These are phyloP conservation scores for Triplophysa bombifrons DNA, from an alignment of 2,797 vertebrate genomes.

Conservation along the genomic window DNA sequence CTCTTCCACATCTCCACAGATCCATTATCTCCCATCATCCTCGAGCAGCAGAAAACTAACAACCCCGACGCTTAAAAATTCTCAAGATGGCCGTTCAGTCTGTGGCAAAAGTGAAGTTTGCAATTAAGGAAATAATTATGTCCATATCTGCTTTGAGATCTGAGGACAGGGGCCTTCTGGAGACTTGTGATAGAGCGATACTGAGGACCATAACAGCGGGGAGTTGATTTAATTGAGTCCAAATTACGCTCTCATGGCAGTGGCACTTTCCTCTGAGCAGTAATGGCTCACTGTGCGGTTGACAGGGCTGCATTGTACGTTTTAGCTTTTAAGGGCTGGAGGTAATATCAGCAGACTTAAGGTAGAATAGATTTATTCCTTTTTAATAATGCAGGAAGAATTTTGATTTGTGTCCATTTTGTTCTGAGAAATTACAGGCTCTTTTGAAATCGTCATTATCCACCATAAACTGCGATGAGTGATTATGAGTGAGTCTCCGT, in stretches of 20 bases:
- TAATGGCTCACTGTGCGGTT: constrained; percentile 64
- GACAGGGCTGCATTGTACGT: constrained; percentile 10
- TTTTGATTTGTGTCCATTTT: constrained; percentile 31
- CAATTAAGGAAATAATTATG: constrained; percentile 73
- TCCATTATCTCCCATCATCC: constrained; percentile 41
- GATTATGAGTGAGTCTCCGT: constrained; percentile 1
- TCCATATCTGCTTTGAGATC: constrained; percentile 71
- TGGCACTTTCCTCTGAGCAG: constrained; percentile 76
- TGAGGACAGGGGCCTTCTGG: constrained; percentile 69
- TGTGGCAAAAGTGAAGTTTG: constrained; percentile 59
- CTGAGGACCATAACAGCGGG: constrained; percentile 76
- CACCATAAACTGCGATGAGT: neutral
- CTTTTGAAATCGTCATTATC: neutral
- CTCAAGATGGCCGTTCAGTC: constrained; percentile 42
- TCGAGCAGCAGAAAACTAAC: constrained; percentile 18
- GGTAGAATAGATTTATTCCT: constrained; percentile 40
- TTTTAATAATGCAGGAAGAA: constrained; percentile 37
- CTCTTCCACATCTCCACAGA: neutral
- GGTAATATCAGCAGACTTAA: constrained; percentile 40
- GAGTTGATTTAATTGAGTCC: constrained; percentile 82
- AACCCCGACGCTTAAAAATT: constrained; percentile 12
- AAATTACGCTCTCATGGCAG: constrained; percentile 80
- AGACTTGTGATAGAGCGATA: constrained; percentile 67
- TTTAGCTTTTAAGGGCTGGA: constrained; percentile 35
- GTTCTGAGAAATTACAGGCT: constrained; percentile 1